Evolutionary conservation across 2,113 vertebrate species (phyloP), one percentile per base, ranked within the genome.

Genomic region (Myiozetetes cayanensis): DNA sequence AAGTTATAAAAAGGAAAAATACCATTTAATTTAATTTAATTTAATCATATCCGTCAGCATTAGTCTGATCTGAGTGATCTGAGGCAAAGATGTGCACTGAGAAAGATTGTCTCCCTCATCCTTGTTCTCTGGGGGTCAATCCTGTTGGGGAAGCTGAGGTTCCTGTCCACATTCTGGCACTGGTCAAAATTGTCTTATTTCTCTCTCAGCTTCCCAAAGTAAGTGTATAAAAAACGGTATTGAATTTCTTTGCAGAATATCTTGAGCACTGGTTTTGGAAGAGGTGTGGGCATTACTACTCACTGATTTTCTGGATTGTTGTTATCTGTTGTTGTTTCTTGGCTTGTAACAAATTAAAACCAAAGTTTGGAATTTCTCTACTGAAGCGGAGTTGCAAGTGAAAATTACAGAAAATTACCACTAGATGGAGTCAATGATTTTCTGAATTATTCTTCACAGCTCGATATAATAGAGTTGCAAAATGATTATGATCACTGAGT

Each of bases 371-470:
- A 85, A 52, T 17, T 35, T 94, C 35, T 59, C 39, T 39, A 15
- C 47, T 22, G 72, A 70, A 92, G n/a, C 27, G 28, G 24, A 65
- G 28, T 46, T 80, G 41, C 68, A 85, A 80, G 35, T 90, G 46
- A 88, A 93, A 94, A 95, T 91, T 96, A 84, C 92, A 88, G 66
- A 71, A 94, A 89, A 44, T 87, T 85, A 74, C 97, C 98, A 97
- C 98, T 98, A 98, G 98, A 97, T 98, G 98, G 98, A 96, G 96
- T 80, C 89, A 97, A 90, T 97, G 97, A 97, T 97, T 97, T 98
- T 98, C 96, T 94, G 90, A 97, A 96, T 96, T 76, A 59, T 87
- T 84, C 50, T 75, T 93, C 65, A 79, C 56, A 4, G 12, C 53
- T 95, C 5, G 65, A 35, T 94, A 50, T 41, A 90, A 93, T 91